Base-by-base conservation (phyloP, 2,113 vertebrate species). In the Climacteris rufus region DNA sequence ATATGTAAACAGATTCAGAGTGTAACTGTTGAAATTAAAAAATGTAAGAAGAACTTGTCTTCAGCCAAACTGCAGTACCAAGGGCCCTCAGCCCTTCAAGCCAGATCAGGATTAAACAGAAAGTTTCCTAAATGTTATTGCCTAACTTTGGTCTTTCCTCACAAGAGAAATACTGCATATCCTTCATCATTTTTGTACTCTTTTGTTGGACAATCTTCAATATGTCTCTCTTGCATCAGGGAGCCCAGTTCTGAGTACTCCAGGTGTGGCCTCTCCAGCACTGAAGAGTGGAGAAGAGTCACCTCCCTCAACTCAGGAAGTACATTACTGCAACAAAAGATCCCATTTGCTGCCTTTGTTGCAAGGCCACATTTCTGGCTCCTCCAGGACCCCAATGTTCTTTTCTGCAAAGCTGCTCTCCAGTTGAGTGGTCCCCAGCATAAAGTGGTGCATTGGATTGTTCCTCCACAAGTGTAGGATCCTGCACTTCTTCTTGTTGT, bases 331-430 rank as follows among this genome's bases (percentile, higher is more conserved):
- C n/a, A 63, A 9, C 14, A 57, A 5, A 47, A 25, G 9, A 27
- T 52, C 4, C 11, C 8, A 11, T 31, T 54, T 19, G 7, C 18
- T 19, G 7, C 5, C 31, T 59, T 50, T 79, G 13, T 4, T 7
- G 6, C 10, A 76, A 42, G 10, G 5, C 7, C 15, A 30, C 3
- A 7, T 39, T 52, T 18, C 8, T 76, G 24, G 4, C 30, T 81
- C 17, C 25, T 21, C 11, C 22, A 65, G 11, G 9, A 65, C 3
- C 1, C 2, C 9, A 17, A 39, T 3, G 3, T 24, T 27, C 6
- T 68, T 52, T 61, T 57, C 69, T 28, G 10, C 6, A 52, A 61
- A 64, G 6, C 24, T 65, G 9, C 16, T 74, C 30, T 69, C 44
- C 35, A 39, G 18, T 1, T 53, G 13, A 28, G 7, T 3, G 2